phyloP scores from a whole-genome alignment of 2,888 invertebrate genomes.

The Euplexia lucipara region DNA sequence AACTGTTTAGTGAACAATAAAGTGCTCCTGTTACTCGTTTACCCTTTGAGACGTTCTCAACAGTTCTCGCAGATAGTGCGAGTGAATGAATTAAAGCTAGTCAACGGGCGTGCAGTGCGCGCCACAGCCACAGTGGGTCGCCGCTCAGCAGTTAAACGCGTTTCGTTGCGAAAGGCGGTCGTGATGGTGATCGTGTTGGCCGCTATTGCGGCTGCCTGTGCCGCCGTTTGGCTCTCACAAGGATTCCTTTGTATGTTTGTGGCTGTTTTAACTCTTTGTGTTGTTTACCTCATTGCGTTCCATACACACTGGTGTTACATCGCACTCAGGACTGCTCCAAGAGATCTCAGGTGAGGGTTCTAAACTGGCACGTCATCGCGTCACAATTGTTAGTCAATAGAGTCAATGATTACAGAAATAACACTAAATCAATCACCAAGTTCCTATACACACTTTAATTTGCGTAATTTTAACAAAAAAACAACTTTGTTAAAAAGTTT shows the following conservation, averaged over 20 bases:
- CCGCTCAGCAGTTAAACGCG: constrained; percentile 83
- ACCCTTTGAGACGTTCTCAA: constrained; percentile 21
- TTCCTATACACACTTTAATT: not conserved
- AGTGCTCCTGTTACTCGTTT: constrained; percentile 16
- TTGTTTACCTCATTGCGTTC: constrained; percentile 92
- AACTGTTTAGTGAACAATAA: constrained; percentile 12
- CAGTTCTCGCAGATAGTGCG: constrained; percentile 33
- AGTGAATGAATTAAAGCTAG: constrained; percentile 47
- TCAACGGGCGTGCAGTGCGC: constrained; percentile 51
- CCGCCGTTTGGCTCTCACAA: constrained; percentile 87
- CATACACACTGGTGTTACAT: constrained; percentile 95
- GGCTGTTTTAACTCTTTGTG: constrained; percentile 90
- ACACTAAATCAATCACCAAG: not conserved
- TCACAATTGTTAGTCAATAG: constrained; percentile 34
- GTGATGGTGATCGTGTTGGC: constrained; percentile 84
- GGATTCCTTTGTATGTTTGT: constrained; percentile 93
- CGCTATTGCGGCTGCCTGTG: constrained; percentile 83
- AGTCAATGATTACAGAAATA: constrained; percentile 8
- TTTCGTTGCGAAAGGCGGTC: constrained; percentile 87
- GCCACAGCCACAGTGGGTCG: constrained; percentile 66
- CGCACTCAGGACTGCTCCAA: constrained; percentile 93
- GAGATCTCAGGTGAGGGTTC: constrained; percentile 93
- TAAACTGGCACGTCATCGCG: constrained; percentile 66
- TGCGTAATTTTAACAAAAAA: not conserved
- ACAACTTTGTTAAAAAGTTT: not conserved